Conservation (phyloP, 1,140 invertebrate genomes). For the Heliconius hewitsoni region DNA sequence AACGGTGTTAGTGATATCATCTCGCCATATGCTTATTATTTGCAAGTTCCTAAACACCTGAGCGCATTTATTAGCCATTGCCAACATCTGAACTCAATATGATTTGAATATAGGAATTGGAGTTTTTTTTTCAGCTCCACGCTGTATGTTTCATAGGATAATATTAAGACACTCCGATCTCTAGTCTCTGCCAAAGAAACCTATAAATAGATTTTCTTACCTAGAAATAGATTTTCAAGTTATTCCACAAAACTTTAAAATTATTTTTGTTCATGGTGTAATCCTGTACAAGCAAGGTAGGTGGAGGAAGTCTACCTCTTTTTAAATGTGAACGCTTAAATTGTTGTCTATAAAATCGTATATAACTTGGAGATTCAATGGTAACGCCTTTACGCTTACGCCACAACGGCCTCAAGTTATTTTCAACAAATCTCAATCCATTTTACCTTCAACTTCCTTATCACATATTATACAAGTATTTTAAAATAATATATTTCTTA, state of each 20-base stretch:
- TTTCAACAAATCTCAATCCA: neutral
- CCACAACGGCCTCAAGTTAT: too few relatives aligned
- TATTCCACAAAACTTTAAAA: too few relatives aligned
- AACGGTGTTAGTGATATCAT: slow-evolving; percentile 34
- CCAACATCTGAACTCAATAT: neutral
- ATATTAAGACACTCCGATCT: neutral
- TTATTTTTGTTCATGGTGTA: too few relatives aligned
- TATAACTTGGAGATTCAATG: too few relatives aligned
- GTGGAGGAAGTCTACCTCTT: too few relatives aligned
- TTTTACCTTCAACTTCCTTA: neutral
- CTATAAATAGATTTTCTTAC: too few relatives aligned
- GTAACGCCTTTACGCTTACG: too few relatives aligned
- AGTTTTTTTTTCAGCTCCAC: neutral
- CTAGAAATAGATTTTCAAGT: too few relatives aligned
- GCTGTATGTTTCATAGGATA: neutral
- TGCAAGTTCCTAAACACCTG: slow-evolving; percentile 25
- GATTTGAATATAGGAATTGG: neutral
- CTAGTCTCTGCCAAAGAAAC: too few relatives aligned
- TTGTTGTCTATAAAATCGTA: too few relatives aligned
- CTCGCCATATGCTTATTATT: slow-evolving; percentile 29
- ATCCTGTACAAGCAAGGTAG: too few relatives aligned
- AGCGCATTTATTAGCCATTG: slow-evolving; percentile 14
- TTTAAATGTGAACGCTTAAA: too few relatives aligned
- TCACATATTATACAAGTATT: neutral
- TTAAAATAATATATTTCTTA: neutral